These are phyloP conservation scores for Gymnorhina tibicen DNA, from an alignment of 2,113 vertebrate genomes.

Conservation along the genomic window DNA sequence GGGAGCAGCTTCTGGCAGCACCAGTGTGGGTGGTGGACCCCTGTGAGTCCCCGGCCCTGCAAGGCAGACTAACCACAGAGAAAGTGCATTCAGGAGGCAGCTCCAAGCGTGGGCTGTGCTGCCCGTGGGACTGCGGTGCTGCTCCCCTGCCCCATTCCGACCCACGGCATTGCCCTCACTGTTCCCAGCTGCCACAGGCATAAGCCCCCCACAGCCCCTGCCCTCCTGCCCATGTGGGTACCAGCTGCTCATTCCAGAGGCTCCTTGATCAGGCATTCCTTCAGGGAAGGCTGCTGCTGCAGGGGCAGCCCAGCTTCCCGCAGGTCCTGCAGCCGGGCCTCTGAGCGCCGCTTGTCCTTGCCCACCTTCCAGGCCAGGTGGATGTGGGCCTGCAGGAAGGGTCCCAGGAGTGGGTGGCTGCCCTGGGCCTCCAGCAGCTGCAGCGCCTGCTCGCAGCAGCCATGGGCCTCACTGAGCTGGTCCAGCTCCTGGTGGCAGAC, in stretches of 20 bases:
- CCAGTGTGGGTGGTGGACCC: not conserved
- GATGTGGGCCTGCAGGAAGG: constrained; percentile 82
- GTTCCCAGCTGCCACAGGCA: rapidly evolving
- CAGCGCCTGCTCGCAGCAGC: constrained; percentile 84
- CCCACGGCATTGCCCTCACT: rapidly evolving
- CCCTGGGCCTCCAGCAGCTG: constrained; percentile 66
- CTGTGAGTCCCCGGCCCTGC: rapidly evolving
- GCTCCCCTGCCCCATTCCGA: not conserved
- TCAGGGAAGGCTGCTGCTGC: constrained; percentile 80
- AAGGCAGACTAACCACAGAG: not conserved
- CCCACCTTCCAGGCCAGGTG: constrained; percentile 91
- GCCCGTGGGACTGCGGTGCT: rapidly evolving
- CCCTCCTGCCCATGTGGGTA: too few relatives aligned
- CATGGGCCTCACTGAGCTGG: constrained; percentile 80
- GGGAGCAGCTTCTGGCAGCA: not conserved
- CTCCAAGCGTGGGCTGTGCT: not conserved
- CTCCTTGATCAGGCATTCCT: constrained; percentile 87
- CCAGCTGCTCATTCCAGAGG: constrained; percentile 63
- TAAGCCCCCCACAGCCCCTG: rapidly evolving
- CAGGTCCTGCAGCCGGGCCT: constrained; percentile 80
- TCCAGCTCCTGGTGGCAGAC: constrained; percentile 90
- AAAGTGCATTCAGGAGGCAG: not conserved
- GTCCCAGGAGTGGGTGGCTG: constrained; percentile 80
- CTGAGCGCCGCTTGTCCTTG: constrained; percentile 85
- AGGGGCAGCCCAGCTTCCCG: constrained; percentile 73